phyloP scores from a whole-genome alignment of 2,888 invertebrate species.

The Exocentrus adspersus region DNA sequence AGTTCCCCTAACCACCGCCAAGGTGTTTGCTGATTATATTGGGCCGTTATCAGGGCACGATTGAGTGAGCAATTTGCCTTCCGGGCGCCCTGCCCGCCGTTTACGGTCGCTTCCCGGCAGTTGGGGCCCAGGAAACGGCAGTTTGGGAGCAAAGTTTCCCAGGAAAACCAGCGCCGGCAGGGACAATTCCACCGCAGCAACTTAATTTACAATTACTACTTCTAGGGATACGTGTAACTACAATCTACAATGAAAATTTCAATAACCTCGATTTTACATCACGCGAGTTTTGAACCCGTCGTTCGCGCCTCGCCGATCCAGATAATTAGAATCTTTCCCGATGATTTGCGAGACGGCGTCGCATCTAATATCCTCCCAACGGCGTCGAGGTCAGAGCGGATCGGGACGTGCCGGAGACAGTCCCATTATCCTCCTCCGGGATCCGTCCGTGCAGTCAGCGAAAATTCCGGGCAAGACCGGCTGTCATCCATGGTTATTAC shows the following conservation, averaged over 20 bases:
- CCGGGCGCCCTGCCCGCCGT: slow-evolving; percentile 15
- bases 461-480: slow-evolving; percentile 32
- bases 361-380: slow-evolving; percentile 32
- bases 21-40: slow-evolving; percentile 37
- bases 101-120: slow-evolving; percentile 15
- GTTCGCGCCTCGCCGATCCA: slow-evolving; percentile 2
- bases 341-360: slow-evolving; percentile 32
- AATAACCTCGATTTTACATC: too few species aligned
- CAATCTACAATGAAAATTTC: too few species aligned
- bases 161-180: neutral
- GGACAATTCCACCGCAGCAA: neutral
- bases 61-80: slow-evolving; percentile 49
- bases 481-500: slow-evolving; percentile 32
- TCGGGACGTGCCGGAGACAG: slow-evolving; percentile 28
- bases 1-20: slow-evolving; percentile 23
- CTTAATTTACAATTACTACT: neutral
- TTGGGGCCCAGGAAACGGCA: slow-evolving; percentile 26
- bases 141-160: slow-evolving; percentile 16
- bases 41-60: slow-evolving; percentile 39
- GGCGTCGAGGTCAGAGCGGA: slow-evolving; percentile 17
- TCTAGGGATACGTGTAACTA: too few species aligned
- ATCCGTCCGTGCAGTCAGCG: slow-evolving; percentile 24
- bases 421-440: slow-evolving; percentile 26
- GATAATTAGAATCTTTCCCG: slow-evolving; percentile 31
- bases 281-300: neutral